Conservation (phyloP, 2,888 invertebrate species). For the Polyommatus iphigenia region DNA sequence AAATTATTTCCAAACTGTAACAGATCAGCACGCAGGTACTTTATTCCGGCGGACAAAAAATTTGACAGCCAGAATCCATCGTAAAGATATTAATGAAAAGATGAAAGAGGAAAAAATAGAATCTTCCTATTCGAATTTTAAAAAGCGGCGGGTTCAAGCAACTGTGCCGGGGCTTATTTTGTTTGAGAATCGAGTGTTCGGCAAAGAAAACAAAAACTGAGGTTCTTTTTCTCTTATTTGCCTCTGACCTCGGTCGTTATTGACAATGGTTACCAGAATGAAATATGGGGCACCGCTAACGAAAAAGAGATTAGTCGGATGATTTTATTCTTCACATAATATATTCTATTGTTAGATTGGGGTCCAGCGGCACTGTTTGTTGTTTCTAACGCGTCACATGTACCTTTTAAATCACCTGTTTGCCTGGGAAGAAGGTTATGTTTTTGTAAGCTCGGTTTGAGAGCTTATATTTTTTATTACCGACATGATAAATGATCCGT, state of each 20-base stretch:
- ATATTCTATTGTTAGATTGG: slow-evolving; percentile 48
- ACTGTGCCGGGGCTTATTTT: slow-evolving; percentile 71
- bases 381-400: slow-evolving; percentile 54
- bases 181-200: slow-evolving; percentile 61
- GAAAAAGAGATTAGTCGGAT: slow-evolving; percentile 75
- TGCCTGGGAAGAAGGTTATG: slow-evolving; percentile 63
- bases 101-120: slow-evolving; percentile 58
- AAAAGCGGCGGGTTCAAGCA: slow-evolving; percentile 74
- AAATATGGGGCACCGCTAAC: slow-evolving; percentile 76
- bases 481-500: slow-evolving; percentile 30
- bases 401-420: slow-evolving; percentile 64
- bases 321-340: slow-evolving; percentile 56
- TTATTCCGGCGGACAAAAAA: slow-evolving; percentile 52
- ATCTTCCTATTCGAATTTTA: slow-evolving; percentile 68
- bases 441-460: slow-evolving; percentile 51
- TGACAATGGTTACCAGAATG: slow-evolving; percentile 79
- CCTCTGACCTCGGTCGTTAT: slow-evolving; percentile 76
- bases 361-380: slow-evolving; percentile 61
- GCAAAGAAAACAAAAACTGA: slow-evolving; percentile 73
- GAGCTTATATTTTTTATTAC: slow-evolving; percentile 41
- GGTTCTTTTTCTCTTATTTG: slow-evolving; percentile 75
- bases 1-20: slow-evolving; percentile 49
- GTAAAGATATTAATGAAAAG: slow-evolving; percentile 78
- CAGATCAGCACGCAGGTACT: slow-evolving; percentile 59
- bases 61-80: slow-evolving; percentile 68